phyloP scores from a whole-genome alignment of 2,888 invertebrate species.

The Drosophila infuscata region DNA sequence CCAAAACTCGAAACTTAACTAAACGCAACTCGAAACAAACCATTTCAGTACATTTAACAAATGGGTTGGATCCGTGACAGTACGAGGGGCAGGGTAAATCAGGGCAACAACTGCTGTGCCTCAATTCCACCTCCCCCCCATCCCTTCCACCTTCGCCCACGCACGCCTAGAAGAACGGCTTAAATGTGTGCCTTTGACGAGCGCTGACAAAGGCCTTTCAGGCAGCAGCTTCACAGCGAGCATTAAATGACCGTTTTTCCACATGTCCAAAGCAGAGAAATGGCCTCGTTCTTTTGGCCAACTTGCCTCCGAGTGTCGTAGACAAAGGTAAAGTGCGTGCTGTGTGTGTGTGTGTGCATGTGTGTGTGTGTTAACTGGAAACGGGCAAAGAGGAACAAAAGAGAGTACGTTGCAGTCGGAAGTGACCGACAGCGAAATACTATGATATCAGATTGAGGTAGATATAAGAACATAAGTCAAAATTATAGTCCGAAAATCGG shows the following conservation, averaged over 20 bases:
- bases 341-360: neutral
- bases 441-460: too few relatives aligned
- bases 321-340: constrained; percentile 68
- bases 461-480: too few relatives aligned
- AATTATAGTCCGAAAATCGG: too few relatives aligned
- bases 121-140: neutral
- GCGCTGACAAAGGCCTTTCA: constrained; percentile 62
- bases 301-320: constrained; percentile 20
- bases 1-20: constrained; percentile 63
- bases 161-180: constrained; percentile 24
- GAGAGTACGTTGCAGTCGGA: too few relatives aligned
- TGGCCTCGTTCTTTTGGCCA: constrained; percentile 26
- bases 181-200: constrained; percentile 56
- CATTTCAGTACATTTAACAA: constrained; percentile 76
- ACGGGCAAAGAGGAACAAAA: neutral
- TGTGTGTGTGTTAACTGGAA: constrained; percentile 41
- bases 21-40: constrained; percentile 64
- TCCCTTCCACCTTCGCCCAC: neutral
- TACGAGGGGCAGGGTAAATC: neutral
- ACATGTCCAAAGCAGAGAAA: constrained; percentile 72
- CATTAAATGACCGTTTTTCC: constrained; percentile 68
- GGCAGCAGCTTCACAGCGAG: constrained; percentile 33
- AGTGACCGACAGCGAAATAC: too few relatives aligned
- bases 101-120: neutral
- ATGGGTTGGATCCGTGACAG: constrained; percentile 60